Evolutionary conservation across 2,113 vertebrate genomes (phyloP).

Genomic region (Penelope pileata): DNA sequence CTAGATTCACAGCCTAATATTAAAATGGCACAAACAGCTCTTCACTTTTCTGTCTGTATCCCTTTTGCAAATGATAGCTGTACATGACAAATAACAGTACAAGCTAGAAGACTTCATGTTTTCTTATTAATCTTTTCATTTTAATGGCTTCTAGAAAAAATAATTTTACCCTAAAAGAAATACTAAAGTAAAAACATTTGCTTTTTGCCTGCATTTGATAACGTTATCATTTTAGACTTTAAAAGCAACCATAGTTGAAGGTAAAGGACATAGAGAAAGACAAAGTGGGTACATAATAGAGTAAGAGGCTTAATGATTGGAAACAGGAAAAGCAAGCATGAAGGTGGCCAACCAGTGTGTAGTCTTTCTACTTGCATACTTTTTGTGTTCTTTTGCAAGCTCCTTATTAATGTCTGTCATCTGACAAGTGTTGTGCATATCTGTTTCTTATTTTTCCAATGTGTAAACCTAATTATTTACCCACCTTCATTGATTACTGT

Average conservation of each 20-base stretch:
- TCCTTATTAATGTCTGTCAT: constrained; percentile 28
- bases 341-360: neutral
- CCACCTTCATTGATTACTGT: neutral
- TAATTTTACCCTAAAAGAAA: neutral
- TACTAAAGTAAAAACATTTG: neutral
- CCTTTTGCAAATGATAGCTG: neutral
- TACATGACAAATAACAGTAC: neutral
- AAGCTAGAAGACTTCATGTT: neutral
- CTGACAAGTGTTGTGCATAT: neutral
- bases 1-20: neutral
- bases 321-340: neutral
- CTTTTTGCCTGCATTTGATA: neutral
- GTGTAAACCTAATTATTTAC: constrained; percentile 1
- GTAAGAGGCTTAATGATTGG: neutral
- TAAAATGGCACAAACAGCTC: neutral
- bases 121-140: neutral
- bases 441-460: neutral
- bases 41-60: neutral
- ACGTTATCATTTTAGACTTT: neutral
- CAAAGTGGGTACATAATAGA: neutral
- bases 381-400: neutral
- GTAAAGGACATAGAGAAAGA: neutral
- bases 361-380: neutral
- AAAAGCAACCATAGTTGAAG: neutral
- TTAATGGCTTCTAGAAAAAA: neutral